A percentile compares a stretch with the other conserved stretches of the same genome.
Evolutionary conservation across 2,113 vertebrate genomes (phyloP).

Genomic region (Leptodactylus fuscus): DNA sequence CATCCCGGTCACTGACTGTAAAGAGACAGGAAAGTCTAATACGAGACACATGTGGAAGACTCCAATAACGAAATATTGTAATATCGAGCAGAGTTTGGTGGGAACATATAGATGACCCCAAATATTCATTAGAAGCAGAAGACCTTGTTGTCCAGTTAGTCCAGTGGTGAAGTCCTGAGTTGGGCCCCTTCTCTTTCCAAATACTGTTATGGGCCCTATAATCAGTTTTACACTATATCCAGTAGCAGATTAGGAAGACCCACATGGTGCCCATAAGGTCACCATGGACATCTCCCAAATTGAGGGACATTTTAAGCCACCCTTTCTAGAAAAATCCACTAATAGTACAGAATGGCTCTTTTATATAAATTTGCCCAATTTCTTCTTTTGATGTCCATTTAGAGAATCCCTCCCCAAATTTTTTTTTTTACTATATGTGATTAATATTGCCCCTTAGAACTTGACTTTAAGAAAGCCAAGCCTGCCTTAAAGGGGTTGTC

Average conservation of each 20-base stretch:
- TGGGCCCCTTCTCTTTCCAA: neutral
- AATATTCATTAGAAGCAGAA: neutral
- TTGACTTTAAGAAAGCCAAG: too few relatives aligned
- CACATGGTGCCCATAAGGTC: neutral
- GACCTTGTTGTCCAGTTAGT: neutral
- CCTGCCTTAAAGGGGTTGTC: too few relatives aligned
- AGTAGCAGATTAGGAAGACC: too few relatives aligned
- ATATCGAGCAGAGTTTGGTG: neutral
- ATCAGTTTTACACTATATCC: too few relatives aligned
- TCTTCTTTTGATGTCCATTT: too few relatives aligned
- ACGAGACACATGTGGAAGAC: neutral
- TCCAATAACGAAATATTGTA: neutral
- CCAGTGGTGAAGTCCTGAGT: neutral
- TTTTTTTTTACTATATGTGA: too few relatives aligned
- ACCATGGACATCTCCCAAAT: neutral
- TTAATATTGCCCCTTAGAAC: too few relatives aligned
- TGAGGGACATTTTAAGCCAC: neutral
- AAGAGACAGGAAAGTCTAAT: neutral
- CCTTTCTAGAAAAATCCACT: too few relatives aligned
- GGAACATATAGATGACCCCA: neutral
- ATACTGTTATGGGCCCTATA: neutral
- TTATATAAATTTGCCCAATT: too few relatives aligned
- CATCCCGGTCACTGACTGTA: slow-evolving; percentile 18
- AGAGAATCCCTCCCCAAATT: too few relatives aligned
- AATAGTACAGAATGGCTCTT: too few relatives aligned